Evolutionary conservation across 1,140 invertebrate species (phyloP).

Genomic region (Cydia pomonella): DNA sequence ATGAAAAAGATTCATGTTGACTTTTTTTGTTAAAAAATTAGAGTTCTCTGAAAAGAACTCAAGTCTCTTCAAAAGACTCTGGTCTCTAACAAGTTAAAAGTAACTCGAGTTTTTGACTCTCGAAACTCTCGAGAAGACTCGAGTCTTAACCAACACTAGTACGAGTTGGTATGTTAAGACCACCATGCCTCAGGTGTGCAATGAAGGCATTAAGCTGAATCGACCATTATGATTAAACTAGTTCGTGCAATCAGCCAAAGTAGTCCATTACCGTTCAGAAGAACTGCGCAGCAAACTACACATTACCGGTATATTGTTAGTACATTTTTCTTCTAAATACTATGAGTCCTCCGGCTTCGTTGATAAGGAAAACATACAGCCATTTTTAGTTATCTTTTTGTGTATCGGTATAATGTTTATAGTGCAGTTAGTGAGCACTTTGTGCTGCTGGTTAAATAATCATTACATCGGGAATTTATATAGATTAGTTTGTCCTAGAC

Average conservation of each 20-base stretch:
- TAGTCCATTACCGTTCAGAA: slow-evolving; percentile 43
- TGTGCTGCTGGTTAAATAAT: slow-evolving; percentile 51
- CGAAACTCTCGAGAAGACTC: no score
- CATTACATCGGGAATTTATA: slow-evolving; percentile 38
- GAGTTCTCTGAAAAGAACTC: no score
- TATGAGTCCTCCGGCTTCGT: slow-evolving; percentile 44
- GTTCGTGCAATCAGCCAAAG: slow-evolving; percentile 63
- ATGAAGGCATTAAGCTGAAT: slow-evolving; percentile 72
- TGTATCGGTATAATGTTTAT: slow-evolving; percentile 8
- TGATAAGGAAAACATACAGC: slow-evolving; percentile 28
- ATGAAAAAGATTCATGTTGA: no score
- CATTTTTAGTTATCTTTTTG: slow-evolving; percentile 29
- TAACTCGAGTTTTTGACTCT: no score
- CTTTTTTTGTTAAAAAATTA: no score
- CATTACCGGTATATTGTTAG: background rate
- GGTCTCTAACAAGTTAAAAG: no score
- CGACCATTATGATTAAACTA: slow-evolving; percentile 65
- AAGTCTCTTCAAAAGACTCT: no score
- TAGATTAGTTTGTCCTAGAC: background rate
- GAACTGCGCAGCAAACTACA: background rate
- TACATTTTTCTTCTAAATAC: background rate
- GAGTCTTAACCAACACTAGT: background rate
- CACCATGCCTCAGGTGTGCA: slow-evolving; percentile 52
- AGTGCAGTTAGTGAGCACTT: background rate
- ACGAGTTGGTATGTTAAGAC: slow-evolving; percentile 33